Evolutionary conservation across 1,140 invertebrate species (phyloP).

Genomic region (Aplysia californica): DNA sequence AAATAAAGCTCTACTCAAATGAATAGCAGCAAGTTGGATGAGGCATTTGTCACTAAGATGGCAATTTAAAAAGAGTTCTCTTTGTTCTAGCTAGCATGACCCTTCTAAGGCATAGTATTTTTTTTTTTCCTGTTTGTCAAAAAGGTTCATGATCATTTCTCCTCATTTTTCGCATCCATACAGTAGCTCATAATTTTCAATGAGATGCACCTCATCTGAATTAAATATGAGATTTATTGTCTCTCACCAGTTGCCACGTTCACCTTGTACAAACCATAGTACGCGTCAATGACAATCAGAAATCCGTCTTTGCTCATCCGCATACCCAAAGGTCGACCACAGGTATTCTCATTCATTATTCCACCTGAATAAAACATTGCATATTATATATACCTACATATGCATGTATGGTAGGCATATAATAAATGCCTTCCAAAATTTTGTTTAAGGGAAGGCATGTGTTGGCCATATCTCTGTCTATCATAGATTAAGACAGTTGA

Average conservation of each 20-base stretch:
- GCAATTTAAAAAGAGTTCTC: not conserved
- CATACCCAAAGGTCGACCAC: slow-evolving; percentile 86
- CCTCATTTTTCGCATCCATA: not conserved
- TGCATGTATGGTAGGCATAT: no score
- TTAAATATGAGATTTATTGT: not conserved
- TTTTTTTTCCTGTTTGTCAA: not conserved
- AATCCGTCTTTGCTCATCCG: slow-evolving; percentile 78
- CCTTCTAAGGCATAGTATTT: not conserved
- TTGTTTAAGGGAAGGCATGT: not conserved
- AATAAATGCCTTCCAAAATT: not conserved
- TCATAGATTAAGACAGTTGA: not conserved
- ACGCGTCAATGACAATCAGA: slow-evolving; percentile 82
- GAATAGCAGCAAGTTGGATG: not conserved
- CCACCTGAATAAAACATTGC: slow-evolving; percentile 21
- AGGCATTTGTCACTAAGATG: not conserved
- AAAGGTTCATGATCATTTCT: not conserved
- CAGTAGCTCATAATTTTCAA: not conserved
- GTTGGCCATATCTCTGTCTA: not conserved
- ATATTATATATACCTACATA: no score
- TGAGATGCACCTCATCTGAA: no score
- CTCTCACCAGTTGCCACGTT: slow-evolving; percentile 78
- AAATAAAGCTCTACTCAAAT: not conserved
- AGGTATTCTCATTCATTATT: slow-evolving; percentile 66
- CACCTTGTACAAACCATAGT: slow-evolving; percentile 84
- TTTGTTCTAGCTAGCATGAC: not conserved